These are phyloP conservation scores for Poeciliopsis infans DNA, from an alignment of 2,797 vertebrate species.

Conservation along the genomic window DNA sequence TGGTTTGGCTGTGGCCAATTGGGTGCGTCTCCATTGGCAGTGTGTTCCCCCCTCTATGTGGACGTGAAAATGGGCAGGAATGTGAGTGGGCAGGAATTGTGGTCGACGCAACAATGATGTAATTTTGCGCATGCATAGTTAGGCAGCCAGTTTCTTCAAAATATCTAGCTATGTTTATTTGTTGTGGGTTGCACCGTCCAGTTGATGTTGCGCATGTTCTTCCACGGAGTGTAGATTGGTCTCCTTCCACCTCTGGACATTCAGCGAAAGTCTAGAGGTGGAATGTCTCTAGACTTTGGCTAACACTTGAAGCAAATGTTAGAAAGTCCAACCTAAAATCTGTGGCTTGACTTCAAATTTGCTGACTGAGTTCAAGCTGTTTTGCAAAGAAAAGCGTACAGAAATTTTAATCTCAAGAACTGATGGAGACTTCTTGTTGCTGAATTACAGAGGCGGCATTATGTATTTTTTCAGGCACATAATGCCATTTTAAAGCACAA, in stretches of 20 bases:
- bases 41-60: background rate
- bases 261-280: background rate
- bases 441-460: background rate
- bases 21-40: background rate
- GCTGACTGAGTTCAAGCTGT: background rate
- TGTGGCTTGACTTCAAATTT: background rate
- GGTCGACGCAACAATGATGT: background rate
- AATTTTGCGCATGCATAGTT: background rate
- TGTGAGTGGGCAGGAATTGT: background rate
- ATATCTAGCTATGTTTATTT: background rate
- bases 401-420: background rate
- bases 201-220: no score
- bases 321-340: background rate
- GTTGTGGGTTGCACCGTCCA: no score
- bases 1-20: background rate
- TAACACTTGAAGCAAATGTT: background rate
- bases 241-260: background rate
- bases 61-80: background rate
- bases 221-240: background rate
- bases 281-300: no score
- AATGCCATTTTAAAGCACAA: no score
- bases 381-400: background rate
- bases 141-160: background rate
- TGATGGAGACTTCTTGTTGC: background rate
- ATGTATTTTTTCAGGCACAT: no score